Base-by-base conservation (phyloP, 2,888 invertebrate species). In the Orthosia incerta region DNA sequence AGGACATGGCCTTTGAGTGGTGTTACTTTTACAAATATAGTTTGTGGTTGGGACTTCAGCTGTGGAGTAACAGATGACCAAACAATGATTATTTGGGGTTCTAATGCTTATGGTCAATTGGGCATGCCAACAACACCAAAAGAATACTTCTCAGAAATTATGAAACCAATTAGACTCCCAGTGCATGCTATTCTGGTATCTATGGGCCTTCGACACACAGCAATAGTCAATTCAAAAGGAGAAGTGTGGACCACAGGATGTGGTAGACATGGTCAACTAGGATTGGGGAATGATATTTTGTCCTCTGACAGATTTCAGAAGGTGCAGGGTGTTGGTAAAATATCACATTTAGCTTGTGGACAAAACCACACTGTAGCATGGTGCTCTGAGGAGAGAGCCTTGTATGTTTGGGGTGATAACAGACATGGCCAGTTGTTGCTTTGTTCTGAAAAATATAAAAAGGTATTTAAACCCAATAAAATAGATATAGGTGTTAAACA, bases 1-100 rank as follows among this genome's bases (percentile, higher is more conserved):
- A 97, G 97, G 89, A 97, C 97, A 71, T 97, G 97, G 94, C 93
- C 94, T 66, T 89, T 97, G 71, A 97, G 97, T 88, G 96, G 93
- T 89, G 95, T 92, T 89, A 96, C 86, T 74, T 97, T 98, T 79
- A 96, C 95, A 68, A 97, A 97, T 82, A 95, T 98, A 74, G 97
- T 97, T 51, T 98, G 98, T 86, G 98, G 98, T n/a, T 98, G 98
- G 98, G 98, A 98, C 89, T 97, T 97, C 82, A 98, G 98, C 71
- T 97, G 98, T 84, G 98, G 97, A 57, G 96, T 98, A 26, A 97
- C 98, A 39, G 96, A 97, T 88, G 97, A 97, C 80, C 97, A 97
- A 63, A 96, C 97, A 70, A 92, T 98, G 3, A 98, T 97, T 93
- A 97, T 98, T 4, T 99, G 98, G 98, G 99, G 99, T 9, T 98